These are phyloP conservation scores for Hestina assimilis DNA, from an alignment of 1,140 invertebrate species.

Conservation along the genomic window DNA sequence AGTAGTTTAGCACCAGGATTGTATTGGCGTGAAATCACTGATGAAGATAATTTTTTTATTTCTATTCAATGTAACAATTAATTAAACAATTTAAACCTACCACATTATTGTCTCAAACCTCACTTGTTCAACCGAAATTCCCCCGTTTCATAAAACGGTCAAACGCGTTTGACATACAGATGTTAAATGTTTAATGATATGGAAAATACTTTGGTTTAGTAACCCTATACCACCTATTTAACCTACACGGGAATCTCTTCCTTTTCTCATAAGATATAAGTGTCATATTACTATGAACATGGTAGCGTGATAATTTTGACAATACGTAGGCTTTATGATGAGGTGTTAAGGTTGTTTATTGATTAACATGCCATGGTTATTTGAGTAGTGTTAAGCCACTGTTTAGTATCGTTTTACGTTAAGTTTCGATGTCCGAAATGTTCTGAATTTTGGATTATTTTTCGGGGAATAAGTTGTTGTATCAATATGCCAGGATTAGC, in stretches of 20 bases:
- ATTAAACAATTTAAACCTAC: conserved; percentile 17
- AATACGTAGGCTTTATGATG: conserved; percentile 33
- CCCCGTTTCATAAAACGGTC: conserved; percentile 47
- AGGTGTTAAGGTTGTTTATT: conserved; percentile 32
- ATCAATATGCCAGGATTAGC: conserved; percentile 29
- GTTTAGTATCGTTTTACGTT: conserved; percentile 69
- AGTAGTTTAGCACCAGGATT: no score
- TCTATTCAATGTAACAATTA: background rate
- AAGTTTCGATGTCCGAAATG: conserved; percentile 65
- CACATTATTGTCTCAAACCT: conserved; percentile 5
- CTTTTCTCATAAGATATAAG: conserved; percentile 20
- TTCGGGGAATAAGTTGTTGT: conserved; percentile 43
- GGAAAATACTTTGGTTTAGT: conserved; percentile 67
- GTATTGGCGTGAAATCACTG: no score
- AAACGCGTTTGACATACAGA: conserved; percentile 62
- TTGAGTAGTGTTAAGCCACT: conserved; percentile 59
- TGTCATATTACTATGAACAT: conserved; percentile 25
- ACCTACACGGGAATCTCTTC: conserved; percentile 27
- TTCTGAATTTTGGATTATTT: conserved; percentile 46
- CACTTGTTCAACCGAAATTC: conserved; percentile 21
- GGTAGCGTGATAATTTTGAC: background rate
- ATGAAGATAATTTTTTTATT: no score
- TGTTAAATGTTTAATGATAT: conserved; percentile 67
- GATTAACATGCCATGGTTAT: conserved; percentile 27
- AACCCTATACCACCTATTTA: conserved; percentile 49